Percentiles rank a stretch among this genome's conserved stretches.
Conservation (phyloP, 2,797 vertebrate genomes). For the Rhyacichthys aspro region DNA sequence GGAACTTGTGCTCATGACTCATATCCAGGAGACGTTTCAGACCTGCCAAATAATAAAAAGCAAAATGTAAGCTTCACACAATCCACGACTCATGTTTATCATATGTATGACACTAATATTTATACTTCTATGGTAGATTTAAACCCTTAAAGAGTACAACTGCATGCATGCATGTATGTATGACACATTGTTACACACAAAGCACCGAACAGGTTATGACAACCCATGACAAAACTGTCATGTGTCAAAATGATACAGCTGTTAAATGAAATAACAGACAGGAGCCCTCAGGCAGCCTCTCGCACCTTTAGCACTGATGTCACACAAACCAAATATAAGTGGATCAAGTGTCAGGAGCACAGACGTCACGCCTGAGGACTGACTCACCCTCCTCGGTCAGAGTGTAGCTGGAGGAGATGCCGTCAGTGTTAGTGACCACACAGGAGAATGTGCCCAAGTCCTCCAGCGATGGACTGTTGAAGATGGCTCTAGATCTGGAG, state of each 20-base stretch:
- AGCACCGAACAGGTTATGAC: slow-evolving; percentile 3
- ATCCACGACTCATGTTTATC: not conserved
- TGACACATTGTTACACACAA: slow-evolving; percentile 1
- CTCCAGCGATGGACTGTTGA: slow-evolving; percentile 90
- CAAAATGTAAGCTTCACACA: slow-evolving; percentile 15
- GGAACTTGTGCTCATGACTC: slow-evolving; percentile 94
- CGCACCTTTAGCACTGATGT: slow-evolving; percentile 22
- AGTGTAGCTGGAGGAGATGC: slow-evolving; percentile 91
- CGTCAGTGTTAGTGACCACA: slow-evolving; percentile 90
- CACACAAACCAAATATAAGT: slow-evolving; percentile 29
- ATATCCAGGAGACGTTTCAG: slow-evolving; percentile 91
- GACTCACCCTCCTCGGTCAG: slow-evolving; percentile 93
- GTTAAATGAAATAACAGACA: slow-evolving; percentile 28
- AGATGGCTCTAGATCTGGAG: slow-evolving; percentile 89
- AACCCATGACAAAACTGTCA: slow-evolving; percentile 10
- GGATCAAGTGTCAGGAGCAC: slow-evolving; percentile 18
- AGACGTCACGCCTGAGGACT: slow-evolving; percentile 13
- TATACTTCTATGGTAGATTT: not conserved
- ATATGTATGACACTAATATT: not conserved
- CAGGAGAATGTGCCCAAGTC: slow-evolving; percentile 95
- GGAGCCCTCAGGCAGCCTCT: slow-evolving; percentile 16
- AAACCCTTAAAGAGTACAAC: not conserved
- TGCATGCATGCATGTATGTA: not conserved
- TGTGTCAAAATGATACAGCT: slow-evolving; percentile 39
- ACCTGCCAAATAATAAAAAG: slow-evolving; percentile 74